These are phyloP conservation scores for Archivesica marissinica DNA, from an alignment of 1,140 invertebrate species.

Conservation along the genomic window DNA sequence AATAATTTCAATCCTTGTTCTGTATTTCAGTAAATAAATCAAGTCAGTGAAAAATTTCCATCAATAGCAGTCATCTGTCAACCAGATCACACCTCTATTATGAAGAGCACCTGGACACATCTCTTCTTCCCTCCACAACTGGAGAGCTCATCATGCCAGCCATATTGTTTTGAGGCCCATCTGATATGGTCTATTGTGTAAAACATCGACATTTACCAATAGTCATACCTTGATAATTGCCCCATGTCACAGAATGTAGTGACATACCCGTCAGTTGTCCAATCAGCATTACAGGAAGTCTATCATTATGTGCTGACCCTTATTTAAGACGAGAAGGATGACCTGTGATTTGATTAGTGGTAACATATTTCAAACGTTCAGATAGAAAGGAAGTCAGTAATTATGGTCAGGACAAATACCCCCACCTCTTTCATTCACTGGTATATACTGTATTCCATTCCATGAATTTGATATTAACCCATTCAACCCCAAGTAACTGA, in stretches of 20 bases:
- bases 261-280: slow-evolving; percentile 1
- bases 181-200: background rate
- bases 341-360: background rate
- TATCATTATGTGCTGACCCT: slow-evolving; percentile 23
- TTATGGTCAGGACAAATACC: background rate
- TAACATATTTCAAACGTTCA: background rate
- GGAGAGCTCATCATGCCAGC: slow-evolving; percentile 18
- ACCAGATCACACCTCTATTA: slow-evolving; percentile 14
- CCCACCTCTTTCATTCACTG: background rate
- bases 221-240: slow-evolving; percentile 18
- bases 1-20: too few relatives aligned
- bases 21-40: too few relatives aligned
- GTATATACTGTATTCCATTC: too few relatives aligned
- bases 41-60: background rate
- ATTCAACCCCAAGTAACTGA: too few relatives aligned
- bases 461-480: too few relatives aligned
- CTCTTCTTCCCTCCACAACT: slow-evolving; percentile 17
- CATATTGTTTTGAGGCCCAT: slow-evolving; percentile 13
- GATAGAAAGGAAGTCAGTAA: background rate
- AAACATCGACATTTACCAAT: background rate
- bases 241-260: slow-evolving; percentile 13
- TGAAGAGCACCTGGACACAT: slow-evolving; percentile 19
- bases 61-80: slow-evolving; percentile 8
- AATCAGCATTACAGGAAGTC: background rate
- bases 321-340: slow-evolving; percentile 10